phyloP scores from a whole-genome alignment of 2,797 vertebrate species.

The Thamnophis elegans region DNA sequence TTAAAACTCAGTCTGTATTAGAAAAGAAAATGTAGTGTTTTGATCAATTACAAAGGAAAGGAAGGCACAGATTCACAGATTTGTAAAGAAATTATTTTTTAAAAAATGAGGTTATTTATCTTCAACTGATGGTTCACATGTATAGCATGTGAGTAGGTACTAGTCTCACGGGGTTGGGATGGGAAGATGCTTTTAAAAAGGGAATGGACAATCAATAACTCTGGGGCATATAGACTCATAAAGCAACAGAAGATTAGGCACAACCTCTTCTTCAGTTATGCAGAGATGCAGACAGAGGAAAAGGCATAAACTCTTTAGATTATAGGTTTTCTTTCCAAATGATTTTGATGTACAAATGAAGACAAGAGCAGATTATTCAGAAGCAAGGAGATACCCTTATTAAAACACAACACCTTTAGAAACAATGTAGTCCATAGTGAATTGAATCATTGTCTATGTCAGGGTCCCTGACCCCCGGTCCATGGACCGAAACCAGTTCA shows the following conservation, averaged over 20 bases:
- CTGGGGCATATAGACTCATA: neutral
- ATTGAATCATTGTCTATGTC: neutral
- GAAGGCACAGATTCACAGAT: neutral
- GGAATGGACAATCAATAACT: neutral
- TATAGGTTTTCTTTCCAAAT: neutral
- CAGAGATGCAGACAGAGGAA: neutral
- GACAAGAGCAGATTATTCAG: neutral
- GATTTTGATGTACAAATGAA: neutral
- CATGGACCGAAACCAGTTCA: no score
- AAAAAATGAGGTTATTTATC: neutral
- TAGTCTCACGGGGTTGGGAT: neutral
- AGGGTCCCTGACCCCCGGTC: neutral
- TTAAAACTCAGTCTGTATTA: constrained; percentile 15
- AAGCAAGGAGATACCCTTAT: neutral
- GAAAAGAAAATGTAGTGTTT: neutral
- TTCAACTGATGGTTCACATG: neutral
- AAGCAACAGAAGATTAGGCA: neutral
- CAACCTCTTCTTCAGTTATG: neutral
- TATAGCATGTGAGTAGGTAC: neutral
- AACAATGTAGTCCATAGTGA: neutral
- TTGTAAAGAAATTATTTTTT: neutral
- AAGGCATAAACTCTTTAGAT: neutral
- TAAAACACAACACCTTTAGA: neutral
- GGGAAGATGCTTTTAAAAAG: neutral
- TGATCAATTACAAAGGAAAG: neutral